Conservation (phyloP, 2,113 vertebrate genomes). For the Carlito syrichta region DNA sequence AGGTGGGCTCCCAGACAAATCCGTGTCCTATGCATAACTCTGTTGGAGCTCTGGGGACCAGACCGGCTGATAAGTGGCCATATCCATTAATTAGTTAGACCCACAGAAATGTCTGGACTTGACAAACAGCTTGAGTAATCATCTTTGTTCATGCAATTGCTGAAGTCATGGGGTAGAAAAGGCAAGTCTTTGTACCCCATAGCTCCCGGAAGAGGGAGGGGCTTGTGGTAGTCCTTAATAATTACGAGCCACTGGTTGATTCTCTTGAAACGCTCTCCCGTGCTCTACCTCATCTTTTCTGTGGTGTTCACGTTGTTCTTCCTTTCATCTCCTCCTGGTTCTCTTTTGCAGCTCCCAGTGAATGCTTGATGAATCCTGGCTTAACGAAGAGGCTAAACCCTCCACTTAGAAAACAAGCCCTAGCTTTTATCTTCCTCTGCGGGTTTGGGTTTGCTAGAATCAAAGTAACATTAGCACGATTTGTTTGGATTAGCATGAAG, state of each 20-base stretch:
- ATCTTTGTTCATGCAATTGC: not conserved
- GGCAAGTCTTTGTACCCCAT: not conserved
- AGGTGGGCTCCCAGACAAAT: not conserved
- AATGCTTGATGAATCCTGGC: slow-evolving; percentile 41
- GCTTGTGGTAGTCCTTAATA: not conserved
- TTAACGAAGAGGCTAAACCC: slow-evolving; percentile 44
- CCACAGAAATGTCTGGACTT: not conserved
- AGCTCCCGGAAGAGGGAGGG: not conserved
- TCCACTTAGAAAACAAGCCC: slow-evolving; percentile 59
- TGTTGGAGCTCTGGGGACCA: not conserved
- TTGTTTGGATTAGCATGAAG: slow-evolving; percentile 74
- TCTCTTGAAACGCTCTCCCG: not conserved
- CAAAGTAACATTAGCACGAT: slow-evolving; percentile 68
- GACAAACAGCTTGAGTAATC: not conserved
- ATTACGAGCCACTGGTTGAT: not conserved
- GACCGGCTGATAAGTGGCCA: not conserved
- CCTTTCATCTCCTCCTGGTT: slow-evolving; percentile 36
- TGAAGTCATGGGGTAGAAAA: not conserved
- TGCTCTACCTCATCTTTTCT: not conserved
- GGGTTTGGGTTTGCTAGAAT: slow-evolving; percentile 61
- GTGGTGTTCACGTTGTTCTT: not conserved
- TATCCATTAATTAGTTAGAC: not conserved
- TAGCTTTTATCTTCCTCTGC: slow-evolving; percentile 70
- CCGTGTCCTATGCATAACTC: not conserved
- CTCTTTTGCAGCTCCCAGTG: slow-evolving; percentile 38